Conservation (phyloP, 2,888 invertebrate genomes). For the Diplazon laetatorius region DNA sequence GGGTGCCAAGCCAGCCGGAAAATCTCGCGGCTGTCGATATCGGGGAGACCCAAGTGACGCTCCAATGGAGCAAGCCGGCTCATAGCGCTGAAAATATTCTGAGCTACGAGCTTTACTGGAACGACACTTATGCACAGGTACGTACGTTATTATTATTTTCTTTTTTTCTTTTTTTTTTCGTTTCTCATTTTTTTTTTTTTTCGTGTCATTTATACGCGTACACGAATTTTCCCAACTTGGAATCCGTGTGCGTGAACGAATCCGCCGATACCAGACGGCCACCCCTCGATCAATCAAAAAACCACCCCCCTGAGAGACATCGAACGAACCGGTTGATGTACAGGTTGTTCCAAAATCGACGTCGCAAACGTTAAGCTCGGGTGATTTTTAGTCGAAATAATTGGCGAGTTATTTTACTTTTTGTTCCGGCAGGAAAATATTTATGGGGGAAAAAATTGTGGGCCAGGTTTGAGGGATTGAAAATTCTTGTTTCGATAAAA, state of each 20-base stretch:
- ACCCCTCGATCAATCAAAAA: constrained; percentile 62
- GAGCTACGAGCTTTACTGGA: constrained; percentile 98
- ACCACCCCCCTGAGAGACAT: constrained; percentile 36
- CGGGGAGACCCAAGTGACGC: constrained; percentile 94
- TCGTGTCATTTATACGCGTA: neutral
- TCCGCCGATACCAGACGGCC: constrained; percentile 9
- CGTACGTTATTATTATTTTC: neutral
- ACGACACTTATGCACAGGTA: constrained; percentile 95
- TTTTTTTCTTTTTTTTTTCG: no score
- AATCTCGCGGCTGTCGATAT: constrained; percentile 93
- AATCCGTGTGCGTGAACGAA: no score
- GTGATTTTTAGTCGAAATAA: no score
- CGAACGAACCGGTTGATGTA: constrained; percentile 54
- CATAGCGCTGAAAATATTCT: constrained; percentile 96
- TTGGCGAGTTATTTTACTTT: no score
- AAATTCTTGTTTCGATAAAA: no score
- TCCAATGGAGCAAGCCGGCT: constrained; percentile 96
- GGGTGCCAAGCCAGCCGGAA: constrained; percentile 98
- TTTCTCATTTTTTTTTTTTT: constrained; percentile 5
- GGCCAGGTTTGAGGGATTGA: no score
- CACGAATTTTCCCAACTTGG: no score
- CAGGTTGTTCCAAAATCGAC: no score
- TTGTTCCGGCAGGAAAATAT: no score
- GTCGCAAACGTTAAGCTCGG: no score
- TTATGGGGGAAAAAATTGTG: no score